Percentiles rank a stretch among this genome's conserved stretches.
These are phyloP conservation scores for Paracyprichromis sp. DNA, from an alignment of 2,113 vertebrate genomes.

Conservation along the genomic window DNA sequence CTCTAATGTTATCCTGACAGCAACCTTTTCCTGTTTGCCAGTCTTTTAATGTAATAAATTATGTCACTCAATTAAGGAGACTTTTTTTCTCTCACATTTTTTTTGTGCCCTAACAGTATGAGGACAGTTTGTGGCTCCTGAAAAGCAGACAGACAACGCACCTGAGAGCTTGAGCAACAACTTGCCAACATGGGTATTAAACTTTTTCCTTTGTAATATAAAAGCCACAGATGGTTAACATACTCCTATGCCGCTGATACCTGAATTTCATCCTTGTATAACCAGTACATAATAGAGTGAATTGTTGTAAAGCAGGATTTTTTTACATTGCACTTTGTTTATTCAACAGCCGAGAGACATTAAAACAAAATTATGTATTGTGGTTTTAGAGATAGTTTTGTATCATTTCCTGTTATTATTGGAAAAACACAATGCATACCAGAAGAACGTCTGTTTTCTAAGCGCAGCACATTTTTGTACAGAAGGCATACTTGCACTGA, in stretches of 20 bases:
- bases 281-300: not conserved
- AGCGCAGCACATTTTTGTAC: not conserved
- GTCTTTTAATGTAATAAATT: conserved; percentile 75
- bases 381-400: not conserved
- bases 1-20: conserved; percentile 76
- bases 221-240: not conserved
- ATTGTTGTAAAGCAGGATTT: not conserved
- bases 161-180: not conserved
- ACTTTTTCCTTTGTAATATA: not conserved
- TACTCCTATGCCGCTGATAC: not conserved
- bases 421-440: not conserved
- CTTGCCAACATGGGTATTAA: not conserved
- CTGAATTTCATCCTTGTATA: not conserved
- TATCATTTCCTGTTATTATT: not conserved
- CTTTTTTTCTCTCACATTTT: conserved; percentile 25
- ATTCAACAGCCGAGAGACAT: not conserved
- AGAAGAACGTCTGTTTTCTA: not conserved
- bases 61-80: conserved; percentile 61
- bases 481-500: not conserved
- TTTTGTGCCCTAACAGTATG: not conserved
- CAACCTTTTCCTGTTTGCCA: conserved; percentile 77
- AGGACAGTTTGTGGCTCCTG: not conserved
- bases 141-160: not conserved
- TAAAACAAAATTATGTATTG: not conserved
- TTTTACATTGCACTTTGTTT: not conserved